Conservation (phyloP, 2,797 vertebrate genomes). For the Delichon dasypus region DNA sequence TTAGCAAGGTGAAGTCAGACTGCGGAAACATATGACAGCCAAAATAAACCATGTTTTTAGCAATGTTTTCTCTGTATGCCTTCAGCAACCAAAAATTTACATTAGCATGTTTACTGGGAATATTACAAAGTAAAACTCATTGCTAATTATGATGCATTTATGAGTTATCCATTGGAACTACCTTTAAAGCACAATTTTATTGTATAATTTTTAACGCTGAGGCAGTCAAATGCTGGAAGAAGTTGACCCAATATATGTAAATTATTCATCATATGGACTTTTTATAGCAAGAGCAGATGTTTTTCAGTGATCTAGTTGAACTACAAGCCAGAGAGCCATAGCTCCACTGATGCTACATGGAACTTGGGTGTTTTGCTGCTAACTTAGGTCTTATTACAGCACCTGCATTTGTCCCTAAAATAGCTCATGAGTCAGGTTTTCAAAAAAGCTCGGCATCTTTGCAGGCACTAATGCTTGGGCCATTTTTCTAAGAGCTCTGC, state of each 20-base stretch:
- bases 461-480: background rate
- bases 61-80: background rate
- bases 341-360: background rate
- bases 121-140: background rate
- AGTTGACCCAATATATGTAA: background rate
- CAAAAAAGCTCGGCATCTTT: background rate
- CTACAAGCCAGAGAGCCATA: background rate
- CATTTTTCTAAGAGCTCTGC: background rate
- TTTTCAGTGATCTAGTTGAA: background rate
- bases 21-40: background rate
- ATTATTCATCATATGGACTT: background rate
- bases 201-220: background rate
- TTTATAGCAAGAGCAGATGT: background rate
- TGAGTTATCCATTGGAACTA: background rate
- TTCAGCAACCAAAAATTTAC: background rate
- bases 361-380: background rate
- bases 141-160: background rate
- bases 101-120: background rate
- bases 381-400: background rate
- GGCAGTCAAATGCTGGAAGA: background rate
- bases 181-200: background rate
- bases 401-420: conserved; percentile 29
- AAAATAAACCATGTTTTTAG: background rate
- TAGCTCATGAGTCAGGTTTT: conserved; percentile 35
- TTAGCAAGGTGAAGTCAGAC: background rate